Evolutionary conservation across 1,140 invertebrate genomes (phyloP).

Genomic region (Triops cancriformis): DNA sequence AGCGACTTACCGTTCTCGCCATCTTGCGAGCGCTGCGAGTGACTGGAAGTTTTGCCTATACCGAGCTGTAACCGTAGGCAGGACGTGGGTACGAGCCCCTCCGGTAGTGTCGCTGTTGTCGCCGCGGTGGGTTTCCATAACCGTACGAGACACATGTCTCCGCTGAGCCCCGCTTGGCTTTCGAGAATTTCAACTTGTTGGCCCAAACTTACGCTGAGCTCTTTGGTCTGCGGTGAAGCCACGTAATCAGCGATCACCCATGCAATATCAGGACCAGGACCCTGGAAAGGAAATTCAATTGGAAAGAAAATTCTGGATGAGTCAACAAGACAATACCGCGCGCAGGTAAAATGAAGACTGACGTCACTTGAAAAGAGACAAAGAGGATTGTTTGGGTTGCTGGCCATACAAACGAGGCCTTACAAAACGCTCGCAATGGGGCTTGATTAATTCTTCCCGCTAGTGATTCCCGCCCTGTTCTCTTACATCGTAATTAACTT

Average conservation of each 20-base stretch:
- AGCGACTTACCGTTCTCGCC: not conserved
- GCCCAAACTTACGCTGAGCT: conserved; percentile 69
- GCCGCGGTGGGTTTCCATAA: conserved; percentile 43
- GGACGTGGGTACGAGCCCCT: conserved; percentile 70
- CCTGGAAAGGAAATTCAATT: conserved; percentile 31
- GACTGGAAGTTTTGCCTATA: not conserved
- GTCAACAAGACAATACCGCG: not conserved
- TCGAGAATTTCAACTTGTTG: conserved; percentile 90
- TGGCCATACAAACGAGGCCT: too few species aligned
- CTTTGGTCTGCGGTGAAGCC: conserved; percentile 56
- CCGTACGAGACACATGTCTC: conserved; percentile 42
- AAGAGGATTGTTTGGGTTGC: too few species aligned
- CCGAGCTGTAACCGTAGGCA: not conserved
- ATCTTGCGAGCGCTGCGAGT: not conserved
- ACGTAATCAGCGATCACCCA: conserved; percentile 75
- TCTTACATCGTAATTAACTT: too few species aligned
- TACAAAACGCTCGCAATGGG: too few species aligned
- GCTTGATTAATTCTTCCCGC: too few species aligned
- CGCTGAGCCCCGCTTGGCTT: conserved; percentile 42
- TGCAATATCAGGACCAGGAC: conserved; percentile 61
- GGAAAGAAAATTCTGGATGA: not conserved
- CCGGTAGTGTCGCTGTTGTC: conserved; percentile 42
- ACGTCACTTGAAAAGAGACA: too few species aligned
- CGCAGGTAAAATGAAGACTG: too few species aligned
- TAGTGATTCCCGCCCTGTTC: too few species aligned